Evolutionary conservation across 2,888 invertebrate genomes (phyloP), one percentile per base, ranked within the genome.

Genomic region (Galerucella nymphaeae): DNA sequence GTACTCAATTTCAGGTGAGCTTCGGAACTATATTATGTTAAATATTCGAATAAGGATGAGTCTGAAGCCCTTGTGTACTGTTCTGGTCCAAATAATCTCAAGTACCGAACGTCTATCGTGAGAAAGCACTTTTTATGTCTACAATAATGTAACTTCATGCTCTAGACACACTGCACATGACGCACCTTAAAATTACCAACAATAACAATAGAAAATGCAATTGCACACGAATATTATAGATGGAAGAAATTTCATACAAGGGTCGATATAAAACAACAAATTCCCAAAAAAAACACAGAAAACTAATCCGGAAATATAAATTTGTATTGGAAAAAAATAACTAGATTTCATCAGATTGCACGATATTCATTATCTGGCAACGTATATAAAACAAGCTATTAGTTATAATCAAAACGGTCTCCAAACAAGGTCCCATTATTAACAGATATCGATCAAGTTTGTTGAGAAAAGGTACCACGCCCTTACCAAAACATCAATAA

Each of bases 91-190:
- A 67, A 67, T 67, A 67, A 50, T 67, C 50, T 16, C 8, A 8
- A 38, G 30, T 50, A 50, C 38, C n/a, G 58, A 67, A 6, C 50
- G 67, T 67, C 67, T 67, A 50, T 30, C 67, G 67, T 67, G 67
- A 59, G 67, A 67, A 67, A 67, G 67, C 50, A 67, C 58, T 66
- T 66, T 66, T 66, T 66, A 42, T 66, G 58, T 66, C 66, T 58
- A 42, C 41, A 59, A 66, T 42, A 66, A 66, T 57, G 41, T 30
- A 41, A 55, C 55, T 55, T 20, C 20, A 20, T 20, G 53, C 41
- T 65, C 18, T 53, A 55, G 64, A 64, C 30, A 64, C 30, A 55
- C 16, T 55, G 55, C 66, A 55, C 55, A 66, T 66, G 58, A 58
- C 58, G 45, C 66, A 58, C 58, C 58, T 66, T 20, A n/a, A 42